Evolutionary conservation across 2,797 vertebrate genomes (phyloP).

Genomic region (Lacerta agilis): DNA sequence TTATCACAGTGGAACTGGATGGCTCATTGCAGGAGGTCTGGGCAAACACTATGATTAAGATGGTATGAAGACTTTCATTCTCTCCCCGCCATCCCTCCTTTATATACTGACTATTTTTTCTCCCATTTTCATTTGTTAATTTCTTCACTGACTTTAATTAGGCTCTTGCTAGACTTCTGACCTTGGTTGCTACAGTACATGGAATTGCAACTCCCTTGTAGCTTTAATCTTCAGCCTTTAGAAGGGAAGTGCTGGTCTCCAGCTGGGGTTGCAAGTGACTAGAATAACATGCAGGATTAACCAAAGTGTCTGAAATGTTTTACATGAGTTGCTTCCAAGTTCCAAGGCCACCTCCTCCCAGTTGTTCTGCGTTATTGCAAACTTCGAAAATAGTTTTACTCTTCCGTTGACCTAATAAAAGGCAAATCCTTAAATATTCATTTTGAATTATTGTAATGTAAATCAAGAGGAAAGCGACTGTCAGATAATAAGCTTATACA

Average conservation of each 20-base stretch:
- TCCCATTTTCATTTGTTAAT: slow-evolving; percentile 30
- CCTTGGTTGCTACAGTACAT: not conserved
- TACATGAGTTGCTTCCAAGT: slow-evolving; percentile 1
- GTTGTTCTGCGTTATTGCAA: not conserved
- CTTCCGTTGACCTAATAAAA: slow-evolving; percentile 2
- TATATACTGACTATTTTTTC: not conserved
- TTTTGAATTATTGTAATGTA: not conserved
- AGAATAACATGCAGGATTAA: slow-evolving; percentile 23
- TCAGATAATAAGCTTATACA: not conserved
- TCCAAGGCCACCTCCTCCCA: not conserved
- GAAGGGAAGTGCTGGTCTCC: slow-evolving; percentile 16
- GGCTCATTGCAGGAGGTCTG: slow-evolving; percentile 1
- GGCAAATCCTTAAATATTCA: not conserved
- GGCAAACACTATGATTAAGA: not conserved
- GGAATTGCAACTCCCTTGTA: slow-evolving; percentile 17
- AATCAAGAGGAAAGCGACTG: not conserved
- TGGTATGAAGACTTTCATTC: not conserved
- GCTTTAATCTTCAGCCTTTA: slow-evolving; percentile 32
- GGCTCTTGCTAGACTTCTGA: slow-evolving; percentile 20
- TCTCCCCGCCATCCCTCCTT: not conserved
- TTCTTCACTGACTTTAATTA: slow-evolving; percentile 17
- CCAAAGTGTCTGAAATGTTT: not conserved
- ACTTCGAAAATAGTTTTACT: not conserved
- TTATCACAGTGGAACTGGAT: not conserved
- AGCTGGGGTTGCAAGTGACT: slow-evolving; percentile 23